Evolutionary conservation across 2,888 invertebrate genomes (phyloP), one percentile per base, ranked within the genome.

Genomic region (Zygothrica quintamaculata): DNA sequence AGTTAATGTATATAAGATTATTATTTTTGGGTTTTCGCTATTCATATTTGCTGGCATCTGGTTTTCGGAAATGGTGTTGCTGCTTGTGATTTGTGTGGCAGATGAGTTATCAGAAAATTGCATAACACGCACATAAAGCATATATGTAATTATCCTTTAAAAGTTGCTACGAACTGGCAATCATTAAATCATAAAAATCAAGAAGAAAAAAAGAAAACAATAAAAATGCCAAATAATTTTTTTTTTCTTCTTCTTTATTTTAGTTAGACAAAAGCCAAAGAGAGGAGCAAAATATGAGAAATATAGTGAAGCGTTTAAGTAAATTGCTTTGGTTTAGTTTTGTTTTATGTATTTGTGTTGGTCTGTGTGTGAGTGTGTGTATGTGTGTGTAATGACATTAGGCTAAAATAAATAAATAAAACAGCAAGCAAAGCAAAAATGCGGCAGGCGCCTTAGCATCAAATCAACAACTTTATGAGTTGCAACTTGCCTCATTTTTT

Each of bases 161-260:
- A 50, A 52, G 56, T 43, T 26, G 36, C 15, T 40, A 31, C 37
- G 31, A 61, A 69, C 48, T 57, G 62, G 31, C 51, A 34, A 34
- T 44, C 56, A 78, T 78, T 59, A 82, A 79, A 68, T 85, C 73
- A 72, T 60, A 46, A 53, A 71, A 55, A 50, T 51, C 26, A 0
- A 3, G 15, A 12, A 25, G 34, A 72, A 44, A 33, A 12, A 25
- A 47, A 72, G 44, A 33, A 12, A 40, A 58, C 64, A 59, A 66
- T 78, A 82, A 77, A 22, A 82, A 78, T 62, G 47, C 26, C 47
- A 44, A 78, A 82, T 76, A 68, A 59, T 79, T 82, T 72, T 73
- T n/a, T n/a, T n/a, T n/a, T n/a, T n/a, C n/a, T n/a, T n/a, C n/a
- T n/a, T n/a, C n/a, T n/a, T n/a, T n/a, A n/a, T n/a, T n/a, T 51